Base-by-base conservation (phyloP, 1,140 invertebrate species). In the Atta texana region DNA sequence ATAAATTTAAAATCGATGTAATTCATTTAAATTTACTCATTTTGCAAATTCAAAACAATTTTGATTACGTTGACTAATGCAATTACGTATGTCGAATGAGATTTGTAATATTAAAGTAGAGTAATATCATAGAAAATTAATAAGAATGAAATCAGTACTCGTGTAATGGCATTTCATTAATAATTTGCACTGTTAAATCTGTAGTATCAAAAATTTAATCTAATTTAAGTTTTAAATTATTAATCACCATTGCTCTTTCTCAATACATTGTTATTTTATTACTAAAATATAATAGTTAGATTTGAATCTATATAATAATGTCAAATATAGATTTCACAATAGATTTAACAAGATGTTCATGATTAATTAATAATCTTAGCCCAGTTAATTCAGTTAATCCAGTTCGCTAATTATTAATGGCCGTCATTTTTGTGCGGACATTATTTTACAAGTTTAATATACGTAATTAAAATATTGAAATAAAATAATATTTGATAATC, bases 31-130 rank as follows among this genome's bases (percentile, higher is more conserved):
- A 74, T 71, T 69, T 49, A 49, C 39, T 14, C 5, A 16, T 86
- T 85, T 51, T 53, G 39, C 5, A 51, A n/a, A 61, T 84, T 84
- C 28, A 74, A 61, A 82, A 31, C n/a, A 55, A 61, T 49, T 68
- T 12, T 31, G n/a, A n/a, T 81, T 78, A 16, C 61, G 28, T 16
- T 39, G 68, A 31, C 53, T 61, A 57, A 57, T 24, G 68, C 34
- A 55, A 74, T 84, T 75, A 75, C 39, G 18, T 61, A 63, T n/a
- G 55, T 82, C 68, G 39, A 49, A 63, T 61, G 8, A 24, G n/a
- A 49, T 74, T 59, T 49, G 39, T 59, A 71, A 82, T 61, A 74
- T 55, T 34, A 53, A 55, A 39, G 49, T 61, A n/a, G 10, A 21
- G 4, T 71, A 21, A 74, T 39, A 28, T 24, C 2, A 39, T 57